Evolutionary conservation across 2,113 vertebrate species (phyloP).

Genomic region (Athene cunicularia): DNA sequence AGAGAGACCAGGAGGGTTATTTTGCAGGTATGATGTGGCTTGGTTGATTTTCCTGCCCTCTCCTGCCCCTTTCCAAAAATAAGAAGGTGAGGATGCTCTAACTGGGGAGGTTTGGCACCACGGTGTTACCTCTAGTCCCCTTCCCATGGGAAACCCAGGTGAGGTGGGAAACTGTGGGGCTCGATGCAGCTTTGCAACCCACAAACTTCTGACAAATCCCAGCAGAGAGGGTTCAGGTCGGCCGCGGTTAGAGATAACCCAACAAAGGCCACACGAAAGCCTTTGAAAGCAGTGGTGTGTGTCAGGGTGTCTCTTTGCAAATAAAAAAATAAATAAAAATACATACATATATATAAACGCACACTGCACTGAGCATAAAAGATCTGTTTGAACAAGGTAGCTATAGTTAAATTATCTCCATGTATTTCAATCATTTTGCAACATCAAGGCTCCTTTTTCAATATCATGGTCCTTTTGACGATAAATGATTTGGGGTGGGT

Average conservation of each 20-base stretch:
- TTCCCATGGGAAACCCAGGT: neutral
- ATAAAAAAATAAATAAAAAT: neutral
- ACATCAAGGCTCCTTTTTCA: conserved; percentile 35
- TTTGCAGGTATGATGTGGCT: rapidly evolving
- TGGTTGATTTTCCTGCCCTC: neutral
- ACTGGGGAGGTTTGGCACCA: rapidly evolving
- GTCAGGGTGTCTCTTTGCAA: neutral
- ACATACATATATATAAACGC: neutral
- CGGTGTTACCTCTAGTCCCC: neutral
- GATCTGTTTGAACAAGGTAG: neutral
- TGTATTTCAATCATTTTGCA: conserved; percentile 8
- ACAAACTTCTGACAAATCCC: neutral
- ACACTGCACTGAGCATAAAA: neutral
- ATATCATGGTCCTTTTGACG: neutral
- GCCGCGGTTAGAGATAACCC: neutral
- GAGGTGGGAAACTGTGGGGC: rapidly evolving
- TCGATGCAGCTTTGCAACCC: neutral
- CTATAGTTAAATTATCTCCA: conserved; percentile 22
- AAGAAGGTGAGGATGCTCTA: neutral
- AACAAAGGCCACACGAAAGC: conserved; percentile 6
- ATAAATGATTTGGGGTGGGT: neutral
- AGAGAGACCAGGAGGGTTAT: neutral
- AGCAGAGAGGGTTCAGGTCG: neutral
- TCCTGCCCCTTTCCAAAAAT: neutral
- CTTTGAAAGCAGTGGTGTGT: neutral